Percentiles rank a stretch among this genome's conserved stretches.
These are phyloP conservation scores for Eledona agricola DNA, from an alignment of 2,888 invertebrate species.

Conservation along the genomic window DNA sequence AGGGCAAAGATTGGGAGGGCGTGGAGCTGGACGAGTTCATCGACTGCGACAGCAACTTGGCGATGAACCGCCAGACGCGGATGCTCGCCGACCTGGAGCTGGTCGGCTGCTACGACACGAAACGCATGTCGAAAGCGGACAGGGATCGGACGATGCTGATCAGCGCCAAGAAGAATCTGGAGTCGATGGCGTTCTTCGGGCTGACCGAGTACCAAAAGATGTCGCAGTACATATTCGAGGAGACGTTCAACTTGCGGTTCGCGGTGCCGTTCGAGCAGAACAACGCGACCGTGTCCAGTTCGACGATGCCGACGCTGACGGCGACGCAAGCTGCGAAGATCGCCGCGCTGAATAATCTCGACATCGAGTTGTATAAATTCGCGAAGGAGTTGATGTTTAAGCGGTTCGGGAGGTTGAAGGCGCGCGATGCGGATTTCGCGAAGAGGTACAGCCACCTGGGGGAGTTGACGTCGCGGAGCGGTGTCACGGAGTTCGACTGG, in stretches of 20 bases:
- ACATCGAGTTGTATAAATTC: conserved; percentile 92
- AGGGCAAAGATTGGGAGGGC: conserved; percentile 84
- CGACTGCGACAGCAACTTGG: conserved; percentile 91
- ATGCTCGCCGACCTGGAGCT: conserved; percentile 97
- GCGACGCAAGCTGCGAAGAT: conserved; percentile 79
- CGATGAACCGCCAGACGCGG: conserved; percentile 94
- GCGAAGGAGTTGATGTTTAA: conserved; percentile 88
- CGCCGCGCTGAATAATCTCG: conserved; percentile 83
- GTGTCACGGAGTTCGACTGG: conserved; percentile 89
- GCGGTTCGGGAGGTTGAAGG: conserved; percentile 83
- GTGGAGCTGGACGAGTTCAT: conserved; percentile 92
- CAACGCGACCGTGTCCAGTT: conserved; percentile 87
- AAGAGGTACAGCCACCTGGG: conserved; percentile 86
- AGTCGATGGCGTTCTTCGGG: conserved; percentile 96
- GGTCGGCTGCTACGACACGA: conserved; percentile 94
- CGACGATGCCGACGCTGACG: conserved; percentile 80
- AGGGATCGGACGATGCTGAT: conserved; percentile 88
- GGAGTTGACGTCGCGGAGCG: conserved; percentile 77
- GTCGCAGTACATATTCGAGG: conserved; percentile 92
- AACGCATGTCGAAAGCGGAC: conserved; percentile 76
- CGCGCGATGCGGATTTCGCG: conserved; percentile 82
- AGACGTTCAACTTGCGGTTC: conserved; percentile 90
- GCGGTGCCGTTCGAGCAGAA: conserved; percentile 92
- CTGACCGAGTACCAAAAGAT: conserved; percentile 95
- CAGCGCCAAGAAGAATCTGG: conserved; percentile 94